These are phyloP conservation scores for Exephanes ischioxanthus DNA, from an alignment of 2,888 invertebrate genomes.

Conservation along the genomic window DNA sequence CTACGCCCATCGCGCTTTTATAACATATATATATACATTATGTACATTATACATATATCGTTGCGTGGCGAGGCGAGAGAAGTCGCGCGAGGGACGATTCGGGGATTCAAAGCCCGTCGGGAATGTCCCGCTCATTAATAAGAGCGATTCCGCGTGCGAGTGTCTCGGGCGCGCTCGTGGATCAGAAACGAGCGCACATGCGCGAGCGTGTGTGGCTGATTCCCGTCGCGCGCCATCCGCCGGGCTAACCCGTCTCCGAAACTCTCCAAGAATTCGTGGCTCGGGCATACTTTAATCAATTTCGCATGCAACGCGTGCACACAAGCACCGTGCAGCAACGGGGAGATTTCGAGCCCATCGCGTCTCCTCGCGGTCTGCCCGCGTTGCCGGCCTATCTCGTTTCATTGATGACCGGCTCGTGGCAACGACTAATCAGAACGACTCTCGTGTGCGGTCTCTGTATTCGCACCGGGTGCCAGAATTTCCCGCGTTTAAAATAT, in stretches of 20 bases:
- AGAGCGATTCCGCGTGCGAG: constrained; percentile 74
- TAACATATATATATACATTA: background rate
- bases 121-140: constrained; percentile 84
- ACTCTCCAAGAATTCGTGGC: constrained; percentile 79
- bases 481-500: background rate
- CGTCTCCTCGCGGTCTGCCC: constrained; percentile 5
- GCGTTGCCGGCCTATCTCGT: constrained; percentile 37
- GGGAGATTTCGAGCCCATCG: constrained; percentile 31
- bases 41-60: constrained; percentile 32
- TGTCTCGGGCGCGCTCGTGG: constrained; percentile 62
- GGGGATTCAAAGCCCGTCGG: constrained; percentile 78
- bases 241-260: constrained; percentile 66
- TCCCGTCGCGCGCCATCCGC: constrained; percentile 48
- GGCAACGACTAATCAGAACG: constrained; percentile 31
- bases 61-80: constrained; percentile 54
- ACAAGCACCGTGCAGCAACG: constrained; percentile 12
- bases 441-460: constrained; percentile 51
- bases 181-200: constrained; percentile 65
- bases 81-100: constrained; percentile 64
- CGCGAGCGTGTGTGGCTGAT: constrained; percentile 56
- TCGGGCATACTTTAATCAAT: constrained; percentile 81
- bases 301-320: constrained; percentile 73
- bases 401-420: constrained; percentile 60
- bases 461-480: background rate
- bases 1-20: constrained; percentile 44